Percentiles rank a stretch among this genome's conserved stretches.
These are phyloP conservation scores for Crocodylus rhombifer DNA, from an alignment of 2,797 vertebrate species.

Conservation along the genomic window DNA sequence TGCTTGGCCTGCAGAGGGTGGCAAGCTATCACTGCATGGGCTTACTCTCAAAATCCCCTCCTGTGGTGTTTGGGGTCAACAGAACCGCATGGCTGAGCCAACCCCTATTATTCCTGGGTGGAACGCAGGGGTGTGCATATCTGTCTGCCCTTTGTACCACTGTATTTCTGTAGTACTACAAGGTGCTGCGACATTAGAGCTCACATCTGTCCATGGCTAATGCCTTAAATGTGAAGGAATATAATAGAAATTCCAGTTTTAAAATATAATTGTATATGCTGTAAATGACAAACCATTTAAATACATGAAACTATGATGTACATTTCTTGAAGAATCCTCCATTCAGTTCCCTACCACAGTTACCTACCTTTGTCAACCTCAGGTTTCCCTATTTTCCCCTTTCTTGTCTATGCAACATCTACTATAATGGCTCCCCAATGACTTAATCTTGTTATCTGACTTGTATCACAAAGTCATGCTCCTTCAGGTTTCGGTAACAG, in stretches of 20 bases:
- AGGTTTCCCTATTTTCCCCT: constrained; percentile 5
- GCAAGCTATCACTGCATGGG: too few relatives aligned
- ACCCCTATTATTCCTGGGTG: too few relatives aligned
- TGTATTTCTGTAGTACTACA: too few relatives aligned
- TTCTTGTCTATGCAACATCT: not conserved
- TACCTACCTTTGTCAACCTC: constrained; percentile 22
- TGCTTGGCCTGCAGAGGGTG: too few relatives aligned
- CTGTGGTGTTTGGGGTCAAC: too few relatives aligned
- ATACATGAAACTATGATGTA: constrained; percentile 33
- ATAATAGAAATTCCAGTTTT: constrained; percentile 5
- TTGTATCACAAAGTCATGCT: constrained; percentile 51
- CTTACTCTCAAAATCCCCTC: too few relatives aligned
- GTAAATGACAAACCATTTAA: not conserved
- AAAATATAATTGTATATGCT: constrained; percentile 22
- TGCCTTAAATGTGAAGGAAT: too few relatives aligned
- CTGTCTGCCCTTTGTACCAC: too few relatives aligned
- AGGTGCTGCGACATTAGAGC: too few relatives aligned
- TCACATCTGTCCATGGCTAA: too few relatives aligned
- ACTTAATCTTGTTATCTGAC: constrained; percentile 53
- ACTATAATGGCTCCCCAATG: constrained; percentile 33
- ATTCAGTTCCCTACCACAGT: not conserved
- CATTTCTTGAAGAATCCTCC: constrained; percentile 11
- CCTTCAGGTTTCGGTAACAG: constrained; percentile 63
- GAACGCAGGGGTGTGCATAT: too few relatives aligned
- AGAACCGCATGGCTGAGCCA: too few relatives aligned